phyloP scores from a whole-genome alignment of 2,113 vertebrate genomes.

The Scopus umbretta region DNA sequence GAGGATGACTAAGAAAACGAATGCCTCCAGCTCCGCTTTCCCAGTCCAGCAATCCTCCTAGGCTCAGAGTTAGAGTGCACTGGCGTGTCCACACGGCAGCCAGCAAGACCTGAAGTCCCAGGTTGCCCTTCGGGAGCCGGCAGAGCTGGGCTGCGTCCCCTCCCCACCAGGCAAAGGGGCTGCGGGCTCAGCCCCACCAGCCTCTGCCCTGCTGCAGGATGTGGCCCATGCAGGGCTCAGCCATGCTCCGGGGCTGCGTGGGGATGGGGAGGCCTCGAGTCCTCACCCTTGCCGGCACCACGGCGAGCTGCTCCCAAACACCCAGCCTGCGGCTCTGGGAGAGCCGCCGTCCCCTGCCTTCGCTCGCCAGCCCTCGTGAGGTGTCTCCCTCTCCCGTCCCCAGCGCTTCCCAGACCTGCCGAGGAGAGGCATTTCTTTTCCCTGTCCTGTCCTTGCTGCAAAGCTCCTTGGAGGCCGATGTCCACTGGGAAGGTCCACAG shows the following conservation, averaged over 20 bases:
- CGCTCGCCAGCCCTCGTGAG: no score
- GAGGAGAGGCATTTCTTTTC: background rate
- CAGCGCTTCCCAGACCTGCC: accelerated
- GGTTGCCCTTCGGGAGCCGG: background rate
- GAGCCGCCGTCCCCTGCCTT: background rate
- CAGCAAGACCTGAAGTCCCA: background rate
- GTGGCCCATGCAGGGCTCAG: background rate
- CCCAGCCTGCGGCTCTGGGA: background rate
- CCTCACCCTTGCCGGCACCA: background rate
- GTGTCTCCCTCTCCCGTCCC: no score
- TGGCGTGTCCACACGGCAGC: background rate
- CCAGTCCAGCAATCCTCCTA: background rate
- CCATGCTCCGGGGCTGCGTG: background rate
- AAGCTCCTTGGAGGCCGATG: background rate
- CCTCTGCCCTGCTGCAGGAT: background rate
- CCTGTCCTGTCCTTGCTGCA: background rate
- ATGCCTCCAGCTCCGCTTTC: background rate
- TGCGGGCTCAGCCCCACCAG: background rate
- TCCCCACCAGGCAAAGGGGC: background rate
- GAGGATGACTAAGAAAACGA: background rate
- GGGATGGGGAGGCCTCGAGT: accelerated
- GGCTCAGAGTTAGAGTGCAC: background rate
- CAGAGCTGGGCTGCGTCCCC: background rate
- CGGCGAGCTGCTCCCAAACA: accelerated
- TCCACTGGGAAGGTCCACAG: background rate